These are phyloP conservation scores for Enteromius viviparus DNA, from an alignment of 2,797 vertebrate species.

Conservation along the genomic window DNA sequence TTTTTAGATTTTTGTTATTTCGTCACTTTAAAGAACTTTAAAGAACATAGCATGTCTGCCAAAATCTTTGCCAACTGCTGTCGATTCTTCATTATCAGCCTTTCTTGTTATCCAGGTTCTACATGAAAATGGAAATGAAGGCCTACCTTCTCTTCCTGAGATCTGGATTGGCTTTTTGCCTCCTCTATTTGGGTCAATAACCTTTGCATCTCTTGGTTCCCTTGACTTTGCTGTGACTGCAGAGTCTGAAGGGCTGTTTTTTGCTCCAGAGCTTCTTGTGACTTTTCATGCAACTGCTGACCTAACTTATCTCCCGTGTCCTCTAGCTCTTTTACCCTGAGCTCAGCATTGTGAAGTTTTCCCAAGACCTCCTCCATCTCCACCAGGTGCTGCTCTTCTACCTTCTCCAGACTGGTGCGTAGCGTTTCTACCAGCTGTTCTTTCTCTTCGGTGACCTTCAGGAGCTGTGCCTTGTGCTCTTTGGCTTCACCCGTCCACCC, in stretches of 20 bases:
- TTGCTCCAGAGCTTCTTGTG: constrained; percentile 83
- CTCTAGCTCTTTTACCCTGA: constrained; percentile 91
- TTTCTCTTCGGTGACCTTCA: constrained; percentile 81
- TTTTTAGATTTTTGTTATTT: background rate
- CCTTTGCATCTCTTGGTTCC: constrained; percentile 83
- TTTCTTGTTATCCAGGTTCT: background rate
- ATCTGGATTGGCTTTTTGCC: constrained; percentile 77
- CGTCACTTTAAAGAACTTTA: background rate
- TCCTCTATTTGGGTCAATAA: constrained; percentile 83
- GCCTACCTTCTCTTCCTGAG: constrained; percentile 86
- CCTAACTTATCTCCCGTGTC: constrained; percentile 74
- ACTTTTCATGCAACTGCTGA: constrained; percentile 81
- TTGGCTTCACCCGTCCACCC: constrained; percentile 76
- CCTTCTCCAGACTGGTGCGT: constrained; percentile 82
- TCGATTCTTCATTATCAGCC: background rate
- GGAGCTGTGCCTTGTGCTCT: constrained; percentile 75
- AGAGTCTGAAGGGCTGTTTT: constrained; percentile 80
- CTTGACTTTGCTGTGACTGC: constrained; percentile 82
- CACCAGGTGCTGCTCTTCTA: constrained; percentile 93
- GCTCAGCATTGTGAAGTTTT: constrained; percentile 89
- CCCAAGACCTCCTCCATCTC: constrained; percentile 95
- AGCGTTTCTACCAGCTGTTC: constrained; percentile 84
- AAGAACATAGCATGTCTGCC: background rate
- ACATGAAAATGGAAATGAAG: constrained; percentile 46
- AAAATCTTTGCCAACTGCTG: background rate